A percentile compares a stretch with the other conserved stretches of the same genome.
These are phyloP conservation scores for Ennomos fuscantarius DNA, from an alignment of 2,888 invertebrate genomes.

Conservation along the genomic window DNA sequence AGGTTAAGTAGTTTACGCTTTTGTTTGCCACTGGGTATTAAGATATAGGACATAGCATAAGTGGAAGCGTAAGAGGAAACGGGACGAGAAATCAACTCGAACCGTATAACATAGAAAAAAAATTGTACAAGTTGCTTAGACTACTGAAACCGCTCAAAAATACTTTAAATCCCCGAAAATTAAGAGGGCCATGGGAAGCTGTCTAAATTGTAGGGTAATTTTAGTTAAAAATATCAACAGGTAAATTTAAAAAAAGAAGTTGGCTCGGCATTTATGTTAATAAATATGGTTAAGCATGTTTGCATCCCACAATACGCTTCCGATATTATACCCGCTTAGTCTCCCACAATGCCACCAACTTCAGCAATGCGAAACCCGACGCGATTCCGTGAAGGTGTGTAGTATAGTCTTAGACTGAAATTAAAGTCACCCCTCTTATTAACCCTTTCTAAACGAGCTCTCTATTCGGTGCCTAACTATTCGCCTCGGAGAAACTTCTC, in stretches of 20 bases:
- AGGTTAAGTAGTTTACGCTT: slow-evolving; percentile 74
- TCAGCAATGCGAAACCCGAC: slow-evolving; percentile 59
- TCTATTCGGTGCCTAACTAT: slow-evolving; percentile 57
- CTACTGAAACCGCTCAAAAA: too few relatives aligned
- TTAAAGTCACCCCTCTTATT: slow-evolving; percentile 74
- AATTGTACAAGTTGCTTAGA: too few relatives aligned
- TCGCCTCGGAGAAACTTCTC: slow-evolving; percentile 51
- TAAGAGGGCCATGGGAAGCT: too few relatives aligned
- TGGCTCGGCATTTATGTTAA: too few relatives aligned
- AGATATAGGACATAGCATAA: slow-evolving; percentile 8
- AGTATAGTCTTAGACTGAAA: slow-evolving; percentile 58
- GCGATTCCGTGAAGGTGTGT: slow-evolving; percentile 50
- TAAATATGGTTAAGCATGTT: too few relatives aligned
- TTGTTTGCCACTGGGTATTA: slow-evolving; percentile 64
- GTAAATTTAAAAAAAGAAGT: too few relatives aligned
- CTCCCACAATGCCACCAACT: slow-evolving; percentile 9
- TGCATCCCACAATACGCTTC: too few relatives aligned
- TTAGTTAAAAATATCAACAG: too few relatives aligned
- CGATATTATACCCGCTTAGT: slow-evolving; percentile 3
- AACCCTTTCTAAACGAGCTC: slow-evolving; percentile 66
- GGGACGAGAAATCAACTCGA: too few relatives aligned
- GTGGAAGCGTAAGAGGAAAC: slow-evolving; percentile 9
- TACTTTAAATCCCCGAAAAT: too few relatives aligned
- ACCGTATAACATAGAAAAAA: too few relatives aligned
- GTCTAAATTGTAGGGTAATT: too few relatives aligned